phyloP scores from a whole-genome alignment of 1,140 invertebrate genomes.

The Drosophila navojoa region DNA sequence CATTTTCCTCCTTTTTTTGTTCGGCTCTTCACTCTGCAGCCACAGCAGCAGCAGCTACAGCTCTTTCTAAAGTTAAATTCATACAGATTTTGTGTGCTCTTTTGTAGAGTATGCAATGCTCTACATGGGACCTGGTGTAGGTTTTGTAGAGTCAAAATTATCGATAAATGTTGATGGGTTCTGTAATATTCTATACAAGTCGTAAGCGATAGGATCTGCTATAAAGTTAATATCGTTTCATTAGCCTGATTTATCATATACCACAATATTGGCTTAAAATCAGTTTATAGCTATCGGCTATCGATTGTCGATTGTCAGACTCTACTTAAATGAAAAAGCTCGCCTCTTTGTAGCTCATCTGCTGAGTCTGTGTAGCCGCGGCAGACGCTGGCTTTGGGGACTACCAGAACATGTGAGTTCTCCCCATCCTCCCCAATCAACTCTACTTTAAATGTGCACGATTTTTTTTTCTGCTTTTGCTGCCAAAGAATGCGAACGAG shows the following conservation, averaged over 20 bases:
- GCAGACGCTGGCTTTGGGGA: neutral
- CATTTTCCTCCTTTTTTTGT: slow-evolving; percentile 61
- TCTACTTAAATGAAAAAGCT: no score
- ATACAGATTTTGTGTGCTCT: slow-evolving; percentile 58
- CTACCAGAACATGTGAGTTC: slow-evolving; percentile 32
- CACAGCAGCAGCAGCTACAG: slow-evolving; percentile 3
- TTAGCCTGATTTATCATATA: no score
- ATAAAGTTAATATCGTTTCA: no score
- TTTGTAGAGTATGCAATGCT: slow-evolving; percentile 27
- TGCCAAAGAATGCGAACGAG: slow-evolving; percentile 57
- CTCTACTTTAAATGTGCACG: slow-evolving; percentile 74
- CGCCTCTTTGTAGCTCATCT: slow-evolving; percentile 19
- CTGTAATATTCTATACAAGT: neutral
- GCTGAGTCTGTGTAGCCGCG: slow-evolving; percentile 6
- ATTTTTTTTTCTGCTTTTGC: slow-evolving; percentile 48
- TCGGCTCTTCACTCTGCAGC: neutral
- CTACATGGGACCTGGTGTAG: slow-evolving; percentile 5
- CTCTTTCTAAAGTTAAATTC: slow-evolving; percentile 53
- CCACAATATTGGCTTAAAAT: no score
- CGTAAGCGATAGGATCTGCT: neutral
- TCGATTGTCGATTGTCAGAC: neutral
- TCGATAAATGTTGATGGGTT: neutral
- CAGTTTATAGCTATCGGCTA: neutral
- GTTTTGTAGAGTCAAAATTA: neutral
- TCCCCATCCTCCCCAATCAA: slow-evolving; percentile 65